Evolutionary conservation across 1,140 invertebrate genomes (phyloP), one percentile per base, ranked within the genome.

Genomic region (Telenomus remus): DNA sequence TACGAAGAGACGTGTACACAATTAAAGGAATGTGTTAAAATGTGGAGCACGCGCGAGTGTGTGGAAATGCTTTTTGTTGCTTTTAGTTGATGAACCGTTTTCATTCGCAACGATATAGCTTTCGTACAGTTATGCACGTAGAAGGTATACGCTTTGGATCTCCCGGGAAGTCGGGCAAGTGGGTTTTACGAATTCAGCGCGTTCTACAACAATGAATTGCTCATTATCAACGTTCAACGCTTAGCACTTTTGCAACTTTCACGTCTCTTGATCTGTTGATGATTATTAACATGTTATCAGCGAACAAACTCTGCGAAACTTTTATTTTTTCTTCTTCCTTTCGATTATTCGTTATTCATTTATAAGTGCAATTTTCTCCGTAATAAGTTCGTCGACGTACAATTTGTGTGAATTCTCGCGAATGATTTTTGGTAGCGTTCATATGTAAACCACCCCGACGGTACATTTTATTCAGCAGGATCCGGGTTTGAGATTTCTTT

Each of bases 11-110:
- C n/a, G n/a, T 39, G 9, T 39, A 10, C 37, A 11, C n/a, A 39
- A 39, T 10, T 39, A 51, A 16, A 11, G 5, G 27, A 48, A 9
- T 44, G 34, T 33, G n/a, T 39, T 39, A 34, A 37, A 47, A 47
- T 53, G 42, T 70, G 44, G 16, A 63, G 15, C 51, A 35, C 16
- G 44, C 19, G 35, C 7, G 16, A 15, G 39, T 27, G 60, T 49
- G 44, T 54, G 44, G n/a, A 43, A 54, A 47, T 12, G 55, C 49
- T 49, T 74, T 50, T 66, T 68, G 63, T 68, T 66, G 71, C 71
- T 74, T 74, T 74, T 68, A 68, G 63, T 68, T 74, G 71, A 74
- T 66, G 63, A 68, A 74, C 63, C 57, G 63, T 74, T 63, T 15
- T 51, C 63, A 63, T 68, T 74, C 39, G 10, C 15, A 56, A 35